Base-by-base conservation (phyloP, 2,113 vertebrate species). In the Spheniscus mendiculus region DNA sequence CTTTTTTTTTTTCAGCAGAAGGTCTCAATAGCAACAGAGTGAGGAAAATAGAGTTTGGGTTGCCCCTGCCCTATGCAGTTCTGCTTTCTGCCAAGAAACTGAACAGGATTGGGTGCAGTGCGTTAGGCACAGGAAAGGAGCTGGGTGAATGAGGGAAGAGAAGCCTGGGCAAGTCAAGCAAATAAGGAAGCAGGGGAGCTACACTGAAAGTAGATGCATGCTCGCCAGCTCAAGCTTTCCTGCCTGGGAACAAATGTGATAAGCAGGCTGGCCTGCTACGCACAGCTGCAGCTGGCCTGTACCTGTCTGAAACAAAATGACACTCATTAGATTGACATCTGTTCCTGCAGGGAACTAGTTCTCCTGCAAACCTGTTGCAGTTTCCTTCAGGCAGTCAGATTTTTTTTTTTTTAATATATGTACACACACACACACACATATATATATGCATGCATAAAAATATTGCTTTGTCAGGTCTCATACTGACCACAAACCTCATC, bases 341-440 rank as follows among this genome's bases (percentile, higher is more conserved):
- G 9, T 52, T 42, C 12, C 72, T 61, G 30, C 58, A 49, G 74
- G 22, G 29, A 88, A 16, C 9, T 76, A 19, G 26, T 58, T 15
- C 19, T 66, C 34, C 67, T 49, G 58, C 38, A 91, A 47, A 45
- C 17, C 25, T 38, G 14, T 29, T 84, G 67, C 40, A 21, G 36
- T 80, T 81, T 45, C 42, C 76, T 81, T 63, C 47, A 69, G 67
- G n/a, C 36, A 53, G 20, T 47, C 71, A 80, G 38, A n/a, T 84
- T 67, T 66, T 66, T 65, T 16, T 45, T 74, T 34, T 83, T 38
- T 49, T 2, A 47, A 42, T 30, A 20, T 13, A 13, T 40, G 8
- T 30, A 20, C 3, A 22, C 12, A 62, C 6, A 17, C 5, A 21
- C 3, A n/a, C 1, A 73, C 2, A 8, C 0, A 30, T 2, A 5